A percentile compares a stretch with the other conserved stretches of the same genome.
Evolutionary conservation across 2,113 vertebrate genomes (phyloP).

Genomic region (Orycteropus afer): DNA sequence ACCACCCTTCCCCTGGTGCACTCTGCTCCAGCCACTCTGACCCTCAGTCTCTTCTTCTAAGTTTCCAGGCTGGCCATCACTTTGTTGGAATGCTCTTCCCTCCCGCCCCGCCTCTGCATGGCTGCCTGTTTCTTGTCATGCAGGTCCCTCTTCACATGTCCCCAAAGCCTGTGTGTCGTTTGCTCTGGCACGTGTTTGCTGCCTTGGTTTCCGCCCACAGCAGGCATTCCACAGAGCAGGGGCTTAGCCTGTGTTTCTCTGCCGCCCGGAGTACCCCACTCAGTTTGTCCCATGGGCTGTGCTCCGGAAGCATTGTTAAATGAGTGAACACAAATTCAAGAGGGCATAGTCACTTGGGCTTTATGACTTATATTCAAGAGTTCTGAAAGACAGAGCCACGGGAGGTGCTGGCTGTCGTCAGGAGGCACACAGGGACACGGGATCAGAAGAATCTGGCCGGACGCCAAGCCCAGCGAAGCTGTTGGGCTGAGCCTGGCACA

Average conservation of each 20-base stretch:
- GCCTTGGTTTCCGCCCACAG: too few relatives aligned
- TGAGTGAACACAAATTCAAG: background rate
- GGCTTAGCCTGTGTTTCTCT: background rate
- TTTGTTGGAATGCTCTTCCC: background rate
- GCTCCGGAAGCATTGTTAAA: background rate
- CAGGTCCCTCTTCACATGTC: background rate
- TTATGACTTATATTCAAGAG: too few relatives aligned
- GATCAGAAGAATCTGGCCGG: background rate
- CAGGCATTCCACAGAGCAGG: background rate
- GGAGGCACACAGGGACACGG: too few relatives aligned
- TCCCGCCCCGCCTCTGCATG: background rate
- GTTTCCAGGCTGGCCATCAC: background rate
- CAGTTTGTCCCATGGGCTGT: background rate
- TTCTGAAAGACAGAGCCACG: too few relatives aligned
- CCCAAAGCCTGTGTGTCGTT: background rate
- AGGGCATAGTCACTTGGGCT: background rate
- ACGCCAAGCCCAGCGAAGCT: background rate
- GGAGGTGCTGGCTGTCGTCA: too few relatives aligned
- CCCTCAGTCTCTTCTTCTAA: background rate
- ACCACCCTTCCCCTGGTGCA: too few relatives aligned
- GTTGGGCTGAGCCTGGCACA: background rate
- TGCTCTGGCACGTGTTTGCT: too few relatives aligned
- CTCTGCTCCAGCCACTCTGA: background rate
- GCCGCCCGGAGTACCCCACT: background rate
- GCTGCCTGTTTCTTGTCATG: background rate